Conservation (phyloP, 37 sponge, comb jelly and placozoan species). For the Halisarca cf. caerulea region DNA sequence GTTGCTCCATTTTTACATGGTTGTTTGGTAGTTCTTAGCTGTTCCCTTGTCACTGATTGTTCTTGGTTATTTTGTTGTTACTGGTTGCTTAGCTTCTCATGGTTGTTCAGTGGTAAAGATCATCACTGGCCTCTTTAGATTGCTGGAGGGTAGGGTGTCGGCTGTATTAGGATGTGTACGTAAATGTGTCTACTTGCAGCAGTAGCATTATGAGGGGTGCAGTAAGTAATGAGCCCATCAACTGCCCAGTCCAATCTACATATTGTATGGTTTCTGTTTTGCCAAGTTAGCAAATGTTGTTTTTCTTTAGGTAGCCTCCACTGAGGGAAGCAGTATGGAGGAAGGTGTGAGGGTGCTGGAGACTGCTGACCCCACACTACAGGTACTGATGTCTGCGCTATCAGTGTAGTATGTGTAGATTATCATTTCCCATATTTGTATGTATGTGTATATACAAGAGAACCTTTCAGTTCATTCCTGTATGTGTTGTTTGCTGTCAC, state of each 20-base stretch:
- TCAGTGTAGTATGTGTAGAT: neutral
- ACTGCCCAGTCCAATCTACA: too few relatives aligned
- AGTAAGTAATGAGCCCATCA: too few relatives aligned
- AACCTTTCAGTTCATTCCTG: neutral
- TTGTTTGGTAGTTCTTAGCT: too few relatives aligned
- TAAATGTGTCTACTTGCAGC: too few relatives aligned
- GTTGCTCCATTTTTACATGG: too few relatives aligned
- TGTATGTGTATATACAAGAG: neutral
- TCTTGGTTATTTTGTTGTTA: too few relatives aligned
- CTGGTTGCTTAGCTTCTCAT: neutral
- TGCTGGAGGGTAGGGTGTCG: too few relatives aligned
- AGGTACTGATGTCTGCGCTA: slow-evolving; percentile 38
- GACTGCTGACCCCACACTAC: slow-evolving; percentile 73
- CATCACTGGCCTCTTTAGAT: too few relatives aligned
- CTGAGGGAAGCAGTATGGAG: slow-evolving; percentile 42
- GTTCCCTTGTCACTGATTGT: too few relatives aligned
- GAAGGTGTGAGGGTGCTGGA: slow-evolving; percentile 56
- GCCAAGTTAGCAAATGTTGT: neutral
- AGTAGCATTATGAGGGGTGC: too few relatives aligned
- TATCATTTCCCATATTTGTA: neutral
- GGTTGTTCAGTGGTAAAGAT: neutral
- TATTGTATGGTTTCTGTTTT: too few relatives aligned
- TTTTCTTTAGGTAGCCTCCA: slow-evolving; percentile 12
- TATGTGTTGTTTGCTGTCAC: neutral
- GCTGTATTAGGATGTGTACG: too few relatives aligned